Evolutionary conservation across 1,140 invertebrate species (phyloP), one percentile per base, ranked within the genome.

Genomic region (Megalopta genalis): DNA sequence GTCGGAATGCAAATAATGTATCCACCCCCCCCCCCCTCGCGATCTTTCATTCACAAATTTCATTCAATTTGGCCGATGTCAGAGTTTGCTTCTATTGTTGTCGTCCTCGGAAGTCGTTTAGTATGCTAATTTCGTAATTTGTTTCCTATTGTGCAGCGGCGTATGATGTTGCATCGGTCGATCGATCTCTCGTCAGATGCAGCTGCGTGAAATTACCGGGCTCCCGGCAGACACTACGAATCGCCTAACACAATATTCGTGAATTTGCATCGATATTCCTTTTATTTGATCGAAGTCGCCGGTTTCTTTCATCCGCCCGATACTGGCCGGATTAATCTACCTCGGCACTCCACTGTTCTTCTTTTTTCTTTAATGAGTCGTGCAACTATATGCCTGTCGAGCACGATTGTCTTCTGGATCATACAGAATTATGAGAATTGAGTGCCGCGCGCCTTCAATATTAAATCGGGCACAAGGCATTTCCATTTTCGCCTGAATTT

Each of bases 71-170:
- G 77, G 63, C 54, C 62, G 25, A 75, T 39, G 71, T 46, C 42
- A 46, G 42, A 46, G 81, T 86, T 81, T 72, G 77, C 66, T 64
- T 23, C 85, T 64, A 88, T 86, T 88, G 87, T 88, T n/a, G 74
- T 60, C 74, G 77, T 32, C 67, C 78, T 81, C 79, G 82, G 81
- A 88, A 88, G 88, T 85, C 88, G 88, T 85, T 89, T 88, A 89
- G 88, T 89, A 89, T 89, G 88, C 82, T 88, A 89, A 89, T 89
- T 89, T 88, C 85, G 87, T 89, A 88, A 89, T 88, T 89, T 88
- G 87, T 88, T 88, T 86, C 87, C 88, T 87, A 88, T 89, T 89
- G 88, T 88, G 82, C 82, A 82, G 66, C 62, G 77, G 75, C 84
- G 65, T 88, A 85, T 88, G 87, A 88, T 88, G 87, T 87, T 79